phyloP scores from a whole-genome alignment of 2,888 invertebrate species.

The Abrostola triplasia region DNA sequence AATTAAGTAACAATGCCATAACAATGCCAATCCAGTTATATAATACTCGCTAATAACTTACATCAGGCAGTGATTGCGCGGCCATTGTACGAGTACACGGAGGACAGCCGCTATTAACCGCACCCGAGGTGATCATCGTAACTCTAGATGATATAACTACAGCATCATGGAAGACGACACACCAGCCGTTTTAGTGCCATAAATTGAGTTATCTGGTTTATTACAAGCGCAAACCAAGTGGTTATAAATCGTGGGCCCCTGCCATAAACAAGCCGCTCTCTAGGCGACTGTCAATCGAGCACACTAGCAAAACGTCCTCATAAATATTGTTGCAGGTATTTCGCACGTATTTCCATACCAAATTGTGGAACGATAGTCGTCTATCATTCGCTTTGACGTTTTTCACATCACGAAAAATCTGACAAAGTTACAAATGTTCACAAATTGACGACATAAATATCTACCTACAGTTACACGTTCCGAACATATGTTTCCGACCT shows the following conservation, averaged over 20 bases:
- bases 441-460: slow-evolving; percentile 67
- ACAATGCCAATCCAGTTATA: slow-evolving; percentile 17
- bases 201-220: slow-evolving; percentile 80
- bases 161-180: slow-evolving; percentile 67
- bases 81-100: slow-evolving; percentile 31
- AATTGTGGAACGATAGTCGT: slow-evolving; percentile 72
- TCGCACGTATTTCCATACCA: slow-evolving; percentile 67
- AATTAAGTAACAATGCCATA: slow-evolving; percentile 13
- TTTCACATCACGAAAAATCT: slow-evolving; percentile 69
- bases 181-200: slow-evolving; percentile 70
- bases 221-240: slow-evolving; percentile 73
- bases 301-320: slow-evolving; percentile 59
- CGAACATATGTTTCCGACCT: slow-evolving; percentile 41
- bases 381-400: slow-evolving; percentile 74
- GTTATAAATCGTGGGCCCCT: slow-evolving; percentile 69
- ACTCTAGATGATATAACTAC: slow-evolving; percentile 71
- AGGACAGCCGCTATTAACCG: slow-evolving; percentile 52
- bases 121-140: slow-evolving; percentile 68
- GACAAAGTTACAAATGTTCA: slow-evolving; percentile 69
- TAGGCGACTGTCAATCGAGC: slow-evolving; percentile 75
- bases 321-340: slow-evolving; percentile 71
- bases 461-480: slow-evolving; percentile 35
- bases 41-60: slow-evolving; percentile 39
- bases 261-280: slow-evolving; percentile 73
- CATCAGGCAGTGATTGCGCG: slow-evolving; percentile 3